A percentile compares a stretch with the other conserved stretches of the same genome.
Conservation (phyloP, 2,888 invertebrate species). For the Sesia bembeciformis region DNA sequence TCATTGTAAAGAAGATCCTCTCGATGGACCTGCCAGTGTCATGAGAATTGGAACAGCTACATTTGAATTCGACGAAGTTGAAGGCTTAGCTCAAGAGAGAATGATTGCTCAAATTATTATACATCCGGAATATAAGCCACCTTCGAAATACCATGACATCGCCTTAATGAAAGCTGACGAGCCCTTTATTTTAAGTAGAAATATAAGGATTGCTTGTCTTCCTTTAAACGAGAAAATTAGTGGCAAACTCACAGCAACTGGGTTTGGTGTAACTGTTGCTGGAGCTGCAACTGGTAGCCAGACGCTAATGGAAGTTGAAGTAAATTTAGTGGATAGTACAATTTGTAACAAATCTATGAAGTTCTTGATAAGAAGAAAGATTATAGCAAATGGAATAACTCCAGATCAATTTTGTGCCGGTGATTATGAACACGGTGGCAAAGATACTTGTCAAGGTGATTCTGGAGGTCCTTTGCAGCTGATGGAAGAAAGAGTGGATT, state of each 20-base stretch:
- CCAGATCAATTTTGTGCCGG: conserved; percentile 60
- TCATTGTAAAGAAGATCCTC: conserved; percentile 51
- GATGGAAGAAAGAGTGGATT: conserved; percentile 50
- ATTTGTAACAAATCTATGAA: conserved; percentile 54
- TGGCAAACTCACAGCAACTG: conserved; percentile 70
- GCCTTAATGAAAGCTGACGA: conserved; percentile 74
- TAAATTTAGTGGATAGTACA: conserved; percentile 39
- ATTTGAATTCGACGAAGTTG: conserved; percentile 61
- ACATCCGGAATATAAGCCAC: conserved; percentile 74
- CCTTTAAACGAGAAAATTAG: conserved; percentile 31
- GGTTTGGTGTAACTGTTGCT: conserved; percentile 75
- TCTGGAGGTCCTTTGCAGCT: conserved; percentile 64
- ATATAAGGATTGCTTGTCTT: conserved; percentile 78
- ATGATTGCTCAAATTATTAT: conserved; percentile 45
- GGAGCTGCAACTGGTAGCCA: conserved; percentile 52
- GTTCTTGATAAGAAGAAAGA: conserved; percentile 43
- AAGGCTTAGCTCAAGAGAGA: conserved; percentile 68
- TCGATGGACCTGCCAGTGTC: conserved; percentile 62
- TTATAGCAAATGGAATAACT: conserved; percentile 42
- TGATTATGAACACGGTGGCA: conserved; percentile 56
- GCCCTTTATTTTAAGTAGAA: conserved; percentile 60
- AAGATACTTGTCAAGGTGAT: conserved; percentile 66
- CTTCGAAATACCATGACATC: conserved; percentile 77
- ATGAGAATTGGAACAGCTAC: conserved; percentile 72
- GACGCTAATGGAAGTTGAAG: conserved; percentile 64